These are phyloP conservation scores for Bilobella aurantiaca DNA, from an alignment of 1,140 invertebrate species.

Conservation along the genomic window DNA sequence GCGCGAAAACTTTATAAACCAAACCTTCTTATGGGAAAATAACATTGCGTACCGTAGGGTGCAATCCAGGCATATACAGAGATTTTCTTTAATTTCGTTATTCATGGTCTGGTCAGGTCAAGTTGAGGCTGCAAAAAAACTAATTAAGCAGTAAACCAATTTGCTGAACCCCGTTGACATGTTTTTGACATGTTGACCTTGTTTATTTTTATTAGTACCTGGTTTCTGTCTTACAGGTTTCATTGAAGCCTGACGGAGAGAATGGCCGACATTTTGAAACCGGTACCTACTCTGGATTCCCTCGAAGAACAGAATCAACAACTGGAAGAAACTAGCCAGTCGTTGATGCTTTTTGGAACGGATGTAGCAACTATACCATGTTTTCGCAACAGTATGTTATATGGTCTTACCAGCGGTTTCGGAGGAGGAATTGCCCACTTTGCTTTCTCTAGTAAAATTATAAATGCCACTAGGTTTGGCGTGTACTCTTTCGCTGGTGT, in stretches of 20 bases:
- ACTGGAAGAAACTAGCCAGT: neutral
- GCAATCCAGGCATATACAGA: no score
- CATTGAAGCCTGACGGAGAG: neutral
- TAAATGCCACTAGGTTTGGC: slow-evolving; percentile 43
- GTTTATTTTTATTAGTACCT: neutral
- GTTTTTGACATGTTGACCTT: no score
- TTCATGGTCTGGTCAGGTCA: no score
- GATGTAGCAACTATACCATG: slow-evolving; percentile 54
- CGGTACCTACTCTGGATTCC: neutral
- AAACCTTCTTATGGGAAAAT: no score
- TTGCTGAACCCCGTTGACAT: no score
- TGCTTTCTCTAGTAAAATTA: slow-evolving; percentile 48
- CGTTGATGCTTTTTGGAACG: slow-evolving; percentile 46
- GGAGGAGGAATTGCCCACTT: slow-evolving; percentile 47
- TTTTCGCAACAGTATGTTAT: slow-evolving; percentile 51
- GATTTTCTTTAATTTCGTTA: no score
- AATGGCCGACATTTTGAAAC: neutral
- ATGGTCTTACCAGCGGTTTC: slow-evolving; percentile 49
- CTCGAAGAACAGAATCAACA: slow-evolving; percentile 10
- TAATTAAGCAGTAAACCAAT: no score
- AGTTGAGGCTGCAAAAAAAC: no score
- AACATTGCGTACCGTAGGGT: no score
- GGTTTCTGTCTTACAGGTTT: neutral
- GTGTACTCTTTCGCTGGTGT: slow-evolving; percentile 46
- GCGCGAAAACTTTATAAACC: no score